Conservation (phyloP, 64 coral and sea anemone genomes). For the Montipora capricornis region DNA sequence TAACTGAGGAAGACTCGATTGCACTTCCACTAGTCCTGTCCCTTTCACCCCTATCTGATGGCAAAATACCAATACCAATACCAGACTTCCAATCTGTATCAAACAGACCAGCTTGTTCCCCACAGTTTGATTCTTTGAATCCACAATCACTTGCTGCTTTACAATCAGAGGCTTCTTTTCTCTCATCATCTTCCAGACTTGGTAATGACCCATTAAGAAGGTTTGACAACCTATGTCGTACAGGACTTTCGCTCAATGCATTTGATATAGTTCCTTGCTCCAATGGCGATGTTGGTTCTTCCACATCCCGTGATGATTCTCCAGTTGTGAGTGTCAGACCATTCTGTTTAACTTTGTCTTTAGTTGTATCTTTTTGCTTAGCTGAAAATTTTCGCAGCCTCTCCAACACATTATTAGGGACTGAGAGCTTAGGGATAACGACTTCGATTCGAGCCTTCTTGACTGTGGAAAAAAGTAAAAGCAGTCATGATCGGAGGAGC, state of each 20-base stretch:
- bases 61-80: background rate
- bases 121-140: background rate
- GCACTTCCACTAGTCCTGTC: background rate
- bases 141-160: background rate
- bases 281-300: background rate
- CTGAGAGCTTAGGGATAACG: background rate
- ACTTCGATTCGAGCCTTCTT: constrained; percentile 7
- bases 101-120: background rate
- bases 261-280: background rate
- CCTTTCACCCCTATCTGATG: background rate
- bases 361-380: background rate
- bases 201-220: background rate
- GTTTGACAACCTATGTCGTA: constrained; percentile 19
- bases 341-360: background rate
- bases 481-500: background rate
- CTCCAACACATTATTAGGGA: background rate
- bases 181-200: background rate
- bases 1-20: background rate
- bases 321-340: no score
- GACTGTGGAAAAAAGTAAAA: background rate
- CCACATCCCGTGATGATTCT: no score
- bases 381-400: background rate
- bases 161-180: background rate
- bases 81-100: background rate
- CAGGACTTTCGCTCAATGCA: background rate